A percentile compares a stretch with the other conserved stretches of the same genome.
Evolutionary conservation across 2,888 invertebrate species (phyloP).

Genomic region (Oligia strigilis): DNA sequence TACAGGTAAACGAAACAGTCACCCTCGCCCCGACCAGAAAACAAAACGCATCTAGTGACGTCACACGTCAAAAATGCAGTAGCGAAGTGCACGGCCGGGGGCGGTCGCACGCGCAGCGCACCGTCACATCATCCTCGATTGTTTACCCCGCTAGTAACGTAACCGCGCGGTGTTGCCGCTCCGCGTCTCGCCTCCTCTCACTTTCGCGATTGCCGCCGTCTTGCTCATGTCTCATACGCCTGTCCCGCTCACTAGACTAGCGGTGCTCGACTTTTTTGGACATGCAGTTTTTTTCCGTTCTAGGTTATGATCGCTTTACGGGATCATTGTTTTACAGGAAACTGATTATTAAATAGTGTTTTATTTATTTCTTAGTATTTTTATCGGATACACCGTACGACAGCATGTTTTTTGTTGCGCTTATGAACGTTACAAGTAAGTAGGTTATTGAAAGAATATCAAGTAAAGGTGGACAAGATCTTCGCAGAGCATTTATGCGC

Average conservation of each 20-base stretch:
- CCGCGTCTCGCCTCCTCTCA: slow-evolving; percentile 87
- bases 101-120: slow-evolving; percentile 87
- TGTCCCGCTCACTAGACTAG: slow-evolving; percentile 84
- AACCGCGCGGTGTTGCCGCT: slow-evolving; percentile 87
- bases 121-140: slow-evolving; percentile 85
- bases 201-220: slow-evolving; percentile 85
- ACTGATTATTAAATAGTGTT: slow-evolving; percentile 68
- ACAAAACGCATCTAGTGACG: slow-evolving; percentile 75
- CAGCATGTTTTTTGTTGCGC: background rate
- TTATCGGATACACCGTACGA: background rate
- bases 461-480: slow-evolving; percentile 5
- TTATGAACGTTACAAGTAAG: background rate
- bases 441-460: slow-evolving; percentile 26
- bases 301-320: slow-evolving; percentile 84
- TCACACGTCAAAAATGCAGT: slow-evolving; percentile 86
- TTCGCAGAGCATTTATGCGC: slow-evolving; percentile 23
- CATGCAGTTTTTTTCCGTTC: slow-evolving; percentile 87
- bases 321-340: slow-evolving; percentile 81
- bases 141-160: slow-evolving; percentile 89
- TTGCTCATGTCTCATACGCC: slow-evolving; percentile 68
- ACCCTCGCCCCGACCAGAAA: slow-evolving; percentile 36
- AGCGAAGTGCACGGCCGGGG: slow-evolving; percentile 85
- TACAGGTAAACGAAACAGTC: slow-evolving; percentile 53
- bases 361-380: slow-evolving; percentile 24
- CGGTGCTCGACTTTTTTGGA: slow-evolving; percentile 90